A percentile compares a stretch with the other conserved stretches of the same genome.
Conservation (phyloP, 2,888 invertebrate species). For the Drosophila falleni region DNA sequence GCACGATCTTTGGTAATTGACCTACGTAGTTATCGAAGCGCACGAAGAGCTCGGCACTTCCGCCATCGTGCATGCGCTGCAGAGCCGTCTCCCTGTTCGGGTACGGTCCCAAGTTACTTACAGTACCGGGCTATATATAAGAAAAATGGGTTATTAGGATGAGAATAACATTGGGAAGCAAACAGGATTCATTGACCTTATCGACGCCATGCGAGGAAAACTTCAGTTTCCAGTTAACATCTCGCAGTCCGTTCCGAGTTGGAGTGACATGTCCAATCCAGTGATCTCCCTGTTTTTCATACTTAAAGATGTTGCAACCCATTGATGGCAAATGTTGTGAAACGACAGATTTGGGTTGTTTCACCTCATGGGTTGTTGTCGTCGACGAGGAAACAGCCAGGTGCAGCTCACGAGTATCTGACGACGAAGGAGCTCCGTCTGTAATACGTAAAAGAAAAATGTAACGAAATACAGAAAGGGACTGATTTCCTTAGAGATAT, state of each 20-base stretch:
- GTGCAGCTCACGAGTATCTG: conserved; percentile 31
- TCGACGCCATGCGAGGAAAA: conserved; percentile 33
- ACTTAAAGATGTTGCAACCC: conserved; percentile 56
- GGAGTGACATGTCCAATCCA: conserved; percentile 57
- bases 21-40: conserved; percentile 39
- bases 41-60: conserved; percentile 46
- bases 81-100: conserved; percentile 45
- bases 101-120: conserved; percentile 50
- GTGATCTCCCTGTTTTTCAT: conserved; percentile 33
- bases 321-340: conserved; percentile 53
- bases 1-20: conserved; percentile 60
- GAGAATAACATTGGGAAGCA: background rate
- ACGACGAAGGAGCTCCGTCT: conserved; percentile 42
- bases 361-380: background rate
- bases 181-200: conserved; percentile 28
- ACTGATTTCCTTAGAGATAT: too few relatives aligned
- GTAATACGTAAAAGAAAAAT: background rate
- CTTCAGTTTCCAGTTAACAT: conserved; percentile 46
- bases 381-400: conserved; percentile 28
- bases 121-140: conserved; percentile 33
- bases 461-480: too few relatives aligned
- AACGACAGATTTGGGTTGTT: background rate
- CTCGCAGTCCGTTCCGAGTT: conserved; percentile 34
- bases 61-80: conserved; percentile 48
- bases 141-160: background rate